These are phyloP conservation scores for Sciurus vulgaris DNA, from an alignment of 2,797 vertebrate species.

Conservation along the genomic window DNA sequence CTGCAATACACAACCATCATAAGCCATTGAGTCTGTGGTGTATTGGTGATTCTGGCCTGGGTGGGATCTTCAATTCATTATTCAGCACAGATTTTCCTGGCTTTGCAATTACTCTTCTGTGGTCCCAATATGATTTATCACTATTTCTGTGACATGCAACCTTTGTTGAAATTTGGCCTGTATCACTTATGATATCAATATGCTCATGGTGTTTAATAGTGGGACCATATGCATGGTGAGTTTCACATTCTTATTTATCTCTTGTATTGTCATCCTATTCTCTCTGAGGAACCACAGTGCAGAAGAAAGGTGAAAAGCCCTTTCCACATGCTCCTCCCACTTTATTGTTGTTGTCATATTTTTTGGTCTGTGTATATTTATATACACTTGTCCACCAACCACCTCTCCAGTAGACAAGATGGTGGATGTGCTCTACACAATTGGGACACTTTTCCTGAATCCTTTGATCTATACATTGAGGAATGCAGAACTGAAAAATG, in stretches of 20 bases:
- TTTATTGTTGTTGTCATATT: constrained; percentile 64
- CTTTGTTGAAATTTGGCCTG: constrained; percentile 64
- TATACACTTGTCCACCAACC: constrained; percentile 51
- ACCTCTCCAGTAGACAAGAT: constrained; percentile 69
- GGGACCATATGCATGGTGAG: not conserved
- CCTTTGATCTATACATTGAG: constrained; percentile 74
- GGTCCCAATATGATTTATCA: constrained; percentile 52
- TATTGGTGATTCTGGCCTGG: constrained; percentile 35
- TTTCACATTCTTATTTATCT: constrained; percentile 35
- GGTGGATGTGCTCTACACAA: constrained; percentile 65
- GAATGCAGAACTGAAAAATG: constrained; percentile 68
- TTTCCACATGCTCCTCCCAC: constrained; percentile 67
- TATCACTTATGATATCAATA: not conserved
- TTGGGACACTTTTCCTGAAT: constrained; percentile 62
- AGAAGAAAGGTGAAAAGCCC: constrained; percentile 50
- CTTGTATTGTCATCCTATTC: constrained; percentile 19
- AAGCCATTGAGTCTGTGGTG: not conserved
- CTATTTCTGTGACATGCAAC: constrained; percentile 70
- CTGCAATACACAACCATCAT: constrained; percentile 74
- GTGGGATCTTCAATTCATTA: constrained; percentile 57
- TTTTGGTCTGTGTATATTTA: constrained; percentile 70
- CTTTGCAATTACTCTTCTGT: constrained; percentile 72
- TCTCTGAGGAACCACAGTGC: constrained; percentile 55
- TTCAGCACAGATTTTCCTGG: constrained; percentile 42
- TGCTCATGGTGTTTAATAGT: not conserved